Conservation (phyloP, 2,797 vertebrate species). For the Phrynocephalus guinanensis region DNA sequence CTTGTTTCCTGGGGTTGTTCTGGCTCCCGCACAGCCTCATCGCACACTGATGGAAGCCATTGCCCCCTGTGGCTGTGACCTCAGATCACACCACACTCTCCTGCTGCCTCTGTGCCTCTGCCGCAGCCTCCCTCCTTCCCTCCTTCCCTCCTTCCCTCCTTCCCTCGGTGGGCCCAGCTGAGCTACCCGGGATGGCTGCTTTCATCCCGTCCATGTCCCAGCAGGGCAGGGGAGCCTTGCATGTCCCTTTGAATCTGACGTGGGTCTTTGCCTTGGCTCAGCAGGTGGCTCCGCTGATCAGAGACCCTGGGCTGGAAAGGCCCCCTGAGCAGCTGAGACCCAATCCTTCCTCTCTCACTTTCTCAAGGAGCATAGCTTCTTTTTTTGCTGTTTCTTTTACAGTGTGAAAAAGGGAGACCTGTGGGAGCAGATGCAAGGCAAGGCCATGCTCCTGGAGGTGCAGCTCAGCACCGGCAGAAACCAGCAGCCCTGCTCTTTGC, state of each 20-base stretch:
- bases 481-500: too few species aligned
- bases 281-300: background rate
- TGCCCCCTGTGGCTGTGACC: too few species aligned
- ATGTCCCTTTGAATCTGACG: fast-evolving
- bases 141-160: background rate
- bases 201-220: background rate
- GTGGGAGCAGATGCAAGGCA: too few species aligned
- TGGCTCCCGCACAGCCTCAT: too few species aligned
- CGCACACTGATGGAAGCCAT: too few species aligned
- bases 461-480: too few species aligned
- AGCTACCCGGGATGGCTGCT: background rate
- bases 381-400: background rate
- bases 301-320: background rate
- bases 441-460: too few species aligned
- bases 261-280: background rate
- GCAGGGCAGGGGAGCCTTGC: background rate
- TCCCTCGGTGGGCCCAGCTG: background rate
- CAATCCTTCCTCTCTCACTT: background rate
- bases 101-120: too few species aligned
- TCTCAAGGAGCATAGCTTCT: background rate
- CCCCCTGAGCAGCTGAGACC: background rate
- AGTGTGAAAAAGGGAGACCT: background rate
- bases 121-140: background rate
- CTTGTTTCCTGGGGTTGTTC: too few species aligned
- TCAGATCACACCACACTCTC: too few species aligned